Percentiles rank a stretch among this genome's conserved stretches.
Evolutionary conservation across 23 tunicate genomes (phyloP).

Genomic region (Trididemnum nubilum): DNA sequence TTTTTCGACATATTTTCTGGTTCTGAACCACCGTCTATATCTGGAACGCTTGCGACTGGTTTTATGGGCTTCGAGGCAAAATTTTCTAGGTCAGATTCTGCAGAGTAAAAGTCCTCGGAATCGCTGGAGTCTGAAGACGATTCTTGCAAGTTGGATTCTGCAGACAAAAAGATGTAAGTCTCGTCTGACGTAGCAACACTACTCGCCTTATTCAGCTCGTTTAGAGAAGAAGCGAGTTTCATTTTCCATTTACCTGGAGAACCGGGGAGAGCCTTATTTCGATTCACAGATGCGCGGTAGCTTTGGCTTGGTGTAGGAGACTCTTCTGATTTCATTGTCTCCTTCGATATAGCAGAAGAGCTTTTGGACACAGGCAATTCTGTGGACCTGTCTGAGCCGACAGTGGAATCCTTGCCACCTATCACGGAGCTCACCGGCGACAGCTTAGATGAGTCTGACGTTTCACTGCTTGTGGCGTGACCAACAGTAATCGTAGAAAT

Average conservation of each 20-base stretch:
- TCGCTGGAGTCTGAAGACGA: not conserved
- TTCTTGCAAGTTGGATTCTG: not conserved
- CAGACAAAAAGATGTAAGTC: not conserved
- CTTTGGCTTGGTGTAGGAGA: not conserved
- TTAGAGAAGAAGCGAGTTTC: too few species aligned
- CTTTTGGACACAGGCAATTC: too few species aligned
- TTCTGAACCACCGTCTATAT: not conserved
- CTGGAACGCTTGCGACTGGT: not conserved
- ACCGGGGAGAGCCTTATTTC: too few species aligned
- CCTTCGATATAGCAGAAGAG: too few species aligned
- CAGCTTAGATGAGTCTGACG: too few species aligned
- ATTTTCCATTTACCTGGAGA: too few species aligned
- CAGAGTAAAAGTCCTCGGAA: conserved; percentile 69
- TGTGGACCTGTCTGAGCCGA: too few species aligned
- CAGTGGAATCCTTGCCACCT: too few species aligned
- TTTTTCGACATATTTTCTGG: not conserved
- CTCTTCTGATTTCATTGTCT: too few species aligned
- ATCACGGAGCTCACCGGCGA: too few species aligned
- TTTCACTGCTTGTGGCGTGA: not conserved
- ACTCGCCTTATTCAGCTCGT: too few species aligned
- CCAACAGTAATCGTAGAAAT: not conserved
- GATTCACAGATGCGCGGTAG: not conserved
- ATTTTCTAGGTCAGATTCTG: conserved; percentile 82
- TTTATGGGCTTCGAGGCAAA: not conserved
- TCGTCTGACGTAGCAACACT: not conserved